A percentile compares a stretch with the other conserved stretches of the same genome.
These are phyloP conservation scores for Canis aureus DNA, from an alignment of 2,113 vertebrate species.

Conservation along the genomic window DNA sequence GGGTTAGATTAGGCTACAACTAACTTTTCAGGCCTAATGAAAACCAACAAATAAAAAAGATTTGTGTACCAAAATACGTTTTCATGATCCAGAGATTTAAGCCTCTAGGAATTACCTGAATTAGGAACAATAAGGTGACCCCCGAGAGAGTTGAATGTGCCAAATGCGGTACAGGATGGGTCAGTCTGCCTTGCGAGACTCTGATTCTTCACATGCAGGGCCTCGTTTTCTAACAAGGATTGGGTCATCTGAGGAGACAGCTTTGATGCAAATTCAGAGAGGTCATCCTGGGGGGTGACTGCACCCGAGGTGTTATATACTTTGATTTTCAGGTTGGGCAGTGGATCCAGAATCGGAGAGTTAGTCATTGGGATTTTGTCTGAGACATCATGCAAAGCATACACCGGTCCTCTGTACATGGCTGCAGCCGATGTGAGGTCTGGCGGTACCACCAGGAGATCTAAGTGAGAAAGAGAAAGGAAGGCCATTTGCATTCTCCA, in stretches of 20 bases:
- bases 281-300: constrained; percentile 95
- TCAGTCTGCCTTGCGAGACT: constrained; percentile 94
- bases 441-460: constrained; percentile 95
- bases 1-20: background rate
- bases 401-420: constrained; percentile 97
- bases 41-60: background rate
- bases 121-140: constrained; percentile 97
- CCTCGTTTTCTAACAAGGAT: constrained; percentile 94
- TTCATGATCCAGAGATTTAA: background rate
- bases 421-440: constrained; percentile 97
- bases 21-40: constrained; percentile 14
- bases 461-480: constrained; percentile 84
- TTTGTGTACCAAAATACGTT: background rate
- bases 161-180: constrained; percentile 94
- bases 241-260: constrained; percentile 96
- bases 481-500: background rate
- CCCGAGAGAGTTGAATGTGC: constrained; percentile 96
- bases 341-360: constrained; percentile 96
- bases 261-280: constrained; percentile 94
- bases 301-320: constrained; percentile 95
- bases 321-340: constrained; percentile 98
- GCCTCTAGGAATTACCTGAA: constrained; percentile 90
- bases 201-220: constrained; percentile 93
- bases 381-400: constrained; percentile 95
- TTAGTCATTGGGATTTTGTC: constrained; percentile 99